Conservation (phyloP, 2,113 vertebrate genomes). For the Amblyornis subalaris region DNA sequence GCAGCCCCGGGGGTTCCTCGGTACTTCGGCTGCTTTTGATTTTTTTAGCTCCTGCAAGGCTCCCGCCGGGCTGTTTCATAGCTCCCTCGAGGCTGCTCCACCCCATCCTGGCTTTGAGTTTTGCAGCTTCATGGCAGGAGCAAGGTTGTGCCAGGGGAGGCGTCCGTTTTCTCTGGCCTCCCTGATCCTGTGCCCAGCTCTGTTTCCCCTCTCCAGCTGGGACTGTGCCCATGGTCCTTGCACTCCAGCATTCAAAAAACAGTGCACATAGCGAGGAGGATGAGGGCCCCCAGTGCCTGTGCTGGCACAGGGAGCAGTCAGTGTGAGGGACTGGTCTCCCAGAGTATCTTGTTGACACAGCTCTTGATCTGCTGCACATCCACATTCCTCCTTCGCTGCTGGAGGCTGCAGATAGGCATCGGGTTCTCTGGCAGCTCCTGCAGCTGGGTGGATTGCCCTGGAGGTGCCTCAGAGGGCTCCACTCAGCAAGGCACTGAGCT, state of each 20-base stretch:
- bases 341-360: background rate
- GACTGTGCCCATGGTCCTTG: background rate
- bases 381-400: background rate
- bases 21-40: background rate
- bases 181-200: accelerated
- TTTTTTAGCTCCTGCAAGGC: background rate
- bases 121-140: background rate
- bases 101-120: background rate
- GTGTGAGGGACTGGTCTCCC: background rate
- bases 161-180: background rate
- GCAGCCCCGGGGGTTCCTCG: background rate
- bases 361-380: background rate
- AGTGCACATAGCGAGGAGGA: background rate
- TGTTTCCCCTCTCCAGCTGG: background rate
- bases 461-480: background rate
- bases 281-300: background rate
- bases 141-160: background rate
- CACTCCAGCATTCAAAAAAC: background rate
- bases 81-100: background rate
- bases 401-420: accelerated
- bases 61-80: background rate
- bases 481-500: accelerated
- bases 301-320: background rate
- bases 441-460: accelerated
- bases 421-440: background rate